These are phyloP conservation scores for Tetragonisca angustula DNA, from an alignment of 2,888 invertebrate genomes.

Conservation along the genomic window DNA sequence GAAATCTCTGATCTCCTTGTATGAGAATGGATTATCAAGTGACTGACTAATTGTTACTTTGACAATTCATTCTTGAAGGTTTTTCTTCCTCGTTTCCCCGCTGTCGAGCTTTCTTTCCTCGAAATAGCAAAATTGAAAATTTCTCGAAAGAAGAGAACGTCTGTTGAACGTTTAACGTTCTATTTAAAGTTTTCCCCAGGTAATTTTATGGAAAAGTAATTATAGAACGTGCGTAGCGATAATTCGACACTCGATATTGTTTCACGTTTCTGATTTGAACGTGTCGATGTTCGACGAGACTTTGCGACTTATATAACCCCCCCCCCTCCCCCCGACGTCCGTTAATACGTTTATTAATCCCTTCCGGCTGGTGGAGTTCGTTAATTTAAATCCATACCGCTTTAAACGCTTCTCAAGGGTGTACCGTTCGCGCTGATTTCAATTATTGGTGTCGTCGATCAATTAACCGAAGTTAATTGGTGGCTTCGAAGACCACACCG, in stretches of 20 bases:
- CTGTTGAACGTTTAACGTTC: no score
- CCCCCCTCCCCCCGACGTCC: no score
- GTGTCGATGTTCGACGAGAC: neutral
- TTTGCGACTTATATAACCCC: neutral
- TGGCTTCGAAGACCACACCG: constrained; percentile 40
- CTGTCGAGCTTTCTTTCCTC: no score
- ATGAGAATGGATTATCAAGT: no score
- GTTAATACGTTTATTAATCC: constrained; percentile 34
- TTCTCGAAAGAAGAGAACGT: no score
- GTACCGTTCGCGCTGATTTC: constrained; percentile 32
- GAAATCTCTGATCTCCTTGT: no score
- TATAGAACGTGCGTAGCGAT: neutral
- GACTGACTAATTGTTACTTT: no score
- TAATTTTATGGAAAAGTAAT: no score
- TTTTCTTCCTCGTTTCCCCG: no score
- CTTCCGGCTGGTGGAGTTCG: constrained; percentile 10
- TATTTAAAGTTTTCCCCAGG: no score
- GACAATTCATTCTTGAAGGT: no score
- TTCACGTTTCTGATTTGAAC: neutral
- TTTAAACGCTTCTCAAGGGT: constrained; percentile 30
- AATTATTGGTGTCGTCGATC: constrained; percentile 44
- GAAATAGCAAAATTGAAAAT: no score
- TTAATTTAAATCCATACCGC: constrained; percentile 32
- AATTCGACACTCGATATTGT: neutral
- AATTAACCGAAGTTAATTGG: constrained; percentile 47